Conservation (phyloP, 2,888 invertebrate species). For the Diarsia rubi region DNA sequence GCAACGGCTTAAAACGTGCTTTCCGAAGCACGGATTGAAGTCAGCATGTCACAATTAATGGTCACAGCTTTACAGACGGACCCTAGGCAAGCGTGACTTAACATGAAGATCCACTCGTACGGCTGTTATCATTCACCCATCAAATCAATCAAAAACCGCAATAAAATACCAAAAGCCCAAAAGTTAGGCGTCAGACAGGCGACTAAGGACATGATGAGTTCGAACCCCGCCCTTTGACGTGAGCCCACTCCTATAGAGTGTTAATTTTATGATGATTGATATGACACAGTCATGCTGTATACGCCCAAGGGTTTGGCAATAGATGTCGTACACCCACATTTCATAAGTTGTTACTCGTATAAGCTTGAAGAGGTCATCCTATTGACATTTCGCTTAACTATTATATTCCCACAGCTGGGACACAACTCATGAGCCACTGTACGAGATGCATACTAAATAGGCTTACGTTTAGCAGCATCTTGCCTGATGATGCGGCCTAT, state of each 20-base stretch:
- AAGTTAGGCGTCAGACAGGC: conserved; percentile 31
- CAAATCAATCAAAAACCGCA: neutral
- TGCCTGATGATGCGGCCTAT: too few species aligned
- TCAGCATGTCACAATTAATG: neutral
- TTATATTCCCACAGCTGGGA: neutral
- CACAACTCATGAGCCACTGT: too few species aligned
- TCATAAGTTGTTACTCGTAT: neutral
- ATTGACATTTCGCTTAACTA: neutral
- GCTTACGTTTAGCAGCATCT: too few species aligned
- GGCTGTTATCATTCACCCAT: neutral
- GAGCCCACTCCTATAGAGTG: conserved; percentile 41
- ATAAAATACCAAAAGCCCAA: neutral
- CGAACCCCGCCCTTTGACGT: conserved; percentile 38
- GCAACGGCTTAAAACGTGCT: too few species aligned
- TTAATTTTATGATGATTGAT: conserved; percentile 54
- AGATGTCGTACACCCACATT: neutral
- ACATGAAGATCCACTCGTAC: neutral
- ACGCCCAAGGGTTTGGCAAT: conserved; percentile 1
- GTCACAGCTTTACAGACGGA: neutral
- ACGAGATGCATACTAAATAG: too few species aligned
- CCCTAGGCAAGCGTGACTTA: neutral
- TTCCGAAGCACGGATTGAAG: too few species aligned
- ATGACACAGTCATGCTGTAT: conserved; percentile 29
- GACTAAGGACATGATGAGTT: conserved; percentile 32
- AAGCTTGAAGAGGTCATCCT: neutral